Percentiles rank a stretch among this genome's conserved stretches.
These are phyloP conservation scores for Trissonchulus sp. DNA, from an alignment of 2,888 invertebrate genomes.

Conservation along the genomic window DNA sequence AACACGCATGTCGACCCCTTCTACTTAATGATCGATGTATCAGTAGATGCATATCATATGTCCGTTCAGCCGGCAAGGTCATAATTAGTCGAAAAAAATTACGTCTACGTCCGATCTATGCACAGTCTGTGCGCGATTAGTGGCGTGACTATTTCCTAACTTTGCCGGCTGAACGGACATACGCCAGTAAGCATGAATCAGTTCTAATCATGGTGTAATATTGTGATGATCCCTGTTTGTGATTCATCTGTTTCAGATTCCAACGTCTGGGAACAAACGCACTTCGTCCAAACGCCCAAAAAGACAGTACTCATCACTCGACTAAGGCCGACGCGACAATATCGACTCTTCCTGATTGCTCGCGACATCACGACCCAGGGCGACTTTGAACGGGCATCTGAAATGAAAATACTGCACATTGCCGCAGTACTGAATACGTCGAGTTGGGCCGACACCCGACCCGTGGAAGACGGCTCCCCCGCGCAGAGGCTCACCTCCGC, in stretches of 20 bases:
- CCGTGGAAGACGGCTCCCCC: not conserved
- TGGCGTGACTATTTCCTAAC: no score
- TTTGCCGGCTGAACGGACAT: no score
- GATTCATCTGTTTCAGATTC: constrained; percentile 45
- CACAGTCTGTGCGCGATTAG: no score
- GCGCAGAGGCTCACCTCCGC: constrained; percentile 46
- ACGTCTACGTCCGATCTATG: no score
- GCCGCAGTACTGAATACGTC: constrained; percentile 17
- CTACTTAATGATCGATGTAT: no score
- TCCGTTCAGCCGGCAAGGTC: no score
- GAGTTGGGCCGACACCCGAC: not conserved
- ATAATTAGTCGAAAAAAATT: no score
- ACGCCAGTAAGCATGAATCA: no score
- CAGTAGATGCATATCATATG: no score
- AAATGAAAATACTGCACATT: not conserved
- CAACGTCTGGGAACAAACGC: not conserved
- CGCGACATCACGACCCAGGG: not conserved
- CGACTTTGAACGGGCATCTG: not conserved
- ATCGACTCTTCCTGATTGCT: constrained; percentile 7
- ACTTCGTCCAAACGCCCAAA: not conserved
- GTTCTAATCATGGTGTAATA: no score
- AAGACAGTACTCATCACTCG: not conserved
- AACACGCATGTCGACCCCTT: no score
- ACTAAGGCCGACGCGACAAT: not conserved
- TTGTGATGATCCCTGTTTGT: no score